Evolutionary conservation across 2,113 vertebrate species (phyloP).

Genomic region (Takifugu bimaculatus): DNA sequence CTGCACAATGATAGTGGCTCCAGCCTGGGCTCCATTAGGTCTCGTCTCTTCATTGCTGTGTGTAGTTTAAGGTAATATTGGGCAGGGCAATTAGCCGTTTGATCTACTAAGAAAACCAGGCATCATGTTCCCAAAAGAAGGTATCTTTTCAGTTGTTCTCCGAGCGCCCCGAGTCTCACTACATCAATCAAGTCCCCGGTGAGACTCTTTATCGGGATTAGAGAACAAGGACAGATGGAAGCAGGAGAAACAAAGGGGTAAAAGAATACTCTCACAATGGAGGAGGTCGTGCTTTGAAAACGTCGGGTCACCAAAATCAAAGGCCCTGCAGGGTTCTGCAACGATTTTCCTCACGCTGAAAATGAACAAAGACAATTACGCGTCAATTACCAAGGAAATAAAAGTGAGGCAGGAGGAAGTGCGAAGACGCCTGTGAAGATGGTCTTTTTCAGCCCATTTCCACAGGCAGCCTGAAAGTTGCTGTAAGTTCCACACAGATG

Average conservation of each 20-base stretch:
- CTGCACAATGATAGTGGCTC: not conserved
- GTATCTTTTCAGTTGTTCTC: constrained; percentile 9
- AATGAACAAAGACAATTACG: no score
- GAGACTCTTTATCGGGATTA: constrained; percentile 49
- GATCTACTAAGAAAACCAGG: constrained; percentile 1
- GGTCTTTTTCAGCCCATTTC: no score
- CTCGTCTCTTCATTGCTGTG: not conserved
- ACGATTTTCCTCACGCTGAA: no score
- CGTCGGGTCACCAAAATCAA: no score
- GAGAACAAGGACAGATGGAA: constrained; percentile 17
- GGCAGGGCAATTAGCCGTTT: not conserved
- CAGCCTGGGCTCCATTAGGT: not conserved
- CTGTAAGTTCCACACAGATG: no score
- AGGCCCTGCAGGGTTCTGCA: no score
- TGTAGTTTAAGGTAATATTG: constrained; percentile 4
- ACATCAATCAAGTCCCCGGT: constrained; percentile 51
- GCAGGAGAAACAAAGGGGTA: not conserved
- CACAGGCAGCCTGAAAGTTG: no score
- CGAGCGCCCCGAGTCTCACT: constrained; percentile 37
- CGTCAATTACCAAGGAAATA: no score
- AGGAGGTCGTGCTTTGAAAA: no score
- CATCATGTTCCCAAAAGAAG: not conserved
- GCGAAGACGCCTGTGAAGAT: no score
- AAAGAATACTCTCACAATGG: no score
- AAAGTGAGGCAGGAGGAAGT: no score